phyloP scores from a whole-genome alignment of 2,797 vertebrate species.

The Xyrichtys novacula region DNA sequence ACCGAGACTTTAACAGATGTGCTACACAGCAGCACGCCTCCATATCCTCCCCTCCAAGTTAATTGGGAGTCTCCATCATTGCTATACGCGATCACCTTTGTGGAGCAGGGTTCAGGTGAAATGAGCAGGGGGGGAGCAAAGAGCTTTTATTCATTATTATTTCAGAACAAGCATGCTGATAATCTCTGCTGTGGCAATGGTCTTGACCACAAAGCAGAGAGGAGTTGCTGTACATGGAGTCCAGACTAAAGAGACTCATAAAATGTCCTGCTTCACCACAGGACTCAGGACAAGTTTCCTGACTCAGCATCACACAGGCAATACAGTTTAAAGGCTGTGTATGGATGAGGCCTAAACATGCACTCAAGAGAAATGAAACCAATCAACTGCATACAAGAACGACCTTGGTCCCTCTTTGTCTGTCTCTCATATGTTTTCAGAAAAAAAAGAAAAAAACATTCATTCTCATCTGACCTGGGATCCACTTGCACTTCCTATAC shows the following conservation, averaged over 20 bases:
- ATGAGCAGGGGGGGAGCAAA: slow-evolving; percentile 11
- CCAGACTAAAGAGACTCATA: slow-evolving; percentile 12
- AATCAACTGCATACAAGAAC: slow-evolving; percentile 35
- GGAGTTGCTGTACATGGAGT: slow-evolving; percentile 15
- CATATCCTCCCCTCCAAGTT: slow-evolving; percentile 55
- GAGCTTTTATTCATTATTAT: background rate
- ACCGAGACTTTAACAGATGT: slow-evolving; percentile 72
- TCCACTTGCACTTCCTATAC: no score
- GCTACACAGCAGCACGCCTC: slow-evolving; percentile 41
- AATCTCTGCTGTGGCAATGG: slow-evolving; percentile 16
- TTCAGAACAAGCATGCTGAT: background rate
- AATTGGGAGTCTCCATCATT: slow-evolving; percentile 76
- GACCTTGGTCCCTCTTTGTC: slow-evolving; percentile 5
- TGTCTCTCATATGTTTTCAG: no score
- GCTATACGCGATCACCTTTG: slow-evolving; percentile 51
- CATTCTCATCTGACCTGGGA: no score
- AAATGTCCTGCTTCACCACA: slow-evolving; percentile 40
- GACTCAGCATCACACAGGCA: slow-evolving; percentile 52
- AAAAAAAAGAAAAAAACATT: no score
- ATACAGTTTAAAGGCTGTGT: slow-evolving; percentile 48
- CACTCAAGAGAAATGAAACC: slow-evolving; percentile 43
- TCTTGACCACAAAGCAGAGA: slow-evolving; percentile 40
- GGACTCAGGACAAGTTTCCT: slow-evolving; percentile 29
- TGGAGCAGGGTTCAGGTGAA: slow-evolving; percentile 37
- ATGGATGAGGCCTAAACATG: slow-evolving; percentile 37